phyloP scores from a whole-genome alignment of 2,113 vertebrate species.

The Hassar affinis region DNA sequence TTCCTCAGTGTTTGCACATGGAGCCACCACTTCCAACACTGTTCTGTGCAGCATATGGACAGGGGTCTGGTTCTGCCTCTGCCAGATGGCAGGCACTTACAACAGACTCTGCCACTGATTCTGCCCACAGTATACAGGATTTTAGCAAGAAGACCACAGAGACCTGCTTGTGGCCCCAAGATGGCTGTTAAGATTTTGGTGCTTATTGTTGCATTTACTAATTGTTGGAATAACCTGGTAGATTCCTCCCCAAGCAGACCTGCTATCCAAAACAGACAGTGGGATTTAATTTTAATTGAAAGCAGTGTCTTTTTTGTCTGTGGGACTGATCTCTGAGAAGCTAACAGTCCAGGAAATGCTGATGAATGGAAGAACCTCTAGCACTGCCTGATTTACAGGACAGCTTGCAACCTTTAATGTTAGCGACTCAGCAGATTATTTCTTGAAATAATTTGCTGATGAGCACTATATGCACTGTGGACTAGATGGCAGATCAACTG shows the following conservation, averaged over 20 bases:
- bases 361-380: background rate
- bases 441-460: too few relatives aligned
- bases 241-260: background rate
- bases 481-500: background rate
- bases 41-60: background rate
- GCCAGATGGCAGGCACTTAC: background rate
- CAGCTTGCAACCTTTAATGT: too few relatives aligned
- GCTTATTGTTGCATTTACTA: background rate
- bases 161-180: background rate
- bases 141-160: background rate
- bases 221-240: background rate
- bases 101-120: background rate
- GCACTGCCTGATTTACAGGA: background rate
- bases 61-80: background rate
- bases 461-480: background rate
- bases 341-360: background rate
- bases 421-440: background rate
- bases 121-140: background rate
- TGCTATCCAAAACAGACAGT: background rate
- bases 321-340: background rate
- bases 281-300: background rate
- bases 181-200: background rate
- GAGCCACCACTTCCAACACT: background rate
- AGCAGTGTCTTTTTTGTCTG: background rate
- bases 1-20: background rate